Conservation (phyloP, 2,113 vertebrate species). For the Clarias magur region DNA sequence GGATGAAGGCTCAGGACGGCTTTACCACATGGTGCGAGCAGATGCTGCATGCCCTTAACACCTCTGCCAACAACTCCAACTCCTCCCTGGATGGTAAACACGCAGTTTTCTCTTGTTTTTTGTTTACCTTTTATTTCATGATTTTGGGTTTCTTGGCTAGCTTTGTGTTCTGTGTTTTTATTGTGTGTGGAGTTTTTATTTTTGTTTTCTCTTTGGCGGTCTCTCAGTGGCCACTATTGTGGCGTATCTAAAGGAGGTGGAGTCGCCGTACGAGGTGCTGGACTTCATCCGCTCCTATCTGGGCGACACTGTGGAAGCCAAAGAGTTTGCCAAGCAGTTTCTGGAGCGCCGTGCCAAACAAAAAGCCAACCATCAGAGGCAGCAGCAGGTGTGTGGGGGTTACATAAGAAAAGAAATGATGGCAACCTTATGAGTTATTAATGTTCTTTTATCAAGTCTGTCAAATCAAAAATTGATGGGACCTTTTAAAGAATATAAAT, state of each 20-base stretch:
- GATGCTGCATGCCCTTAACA: slow-evolving; percentile 89
- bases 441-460: neutral
- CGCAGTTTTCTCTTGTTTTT: neutral
- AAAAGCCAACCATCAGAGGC: slow-evolving; percentile 90
- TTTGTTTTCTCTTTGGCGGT: neutral
- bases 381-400: slow-evolving; percentile 67
- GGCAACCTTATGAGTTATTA: neutral
- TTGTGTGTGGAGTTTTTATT: neutral
- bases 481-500: neutral
- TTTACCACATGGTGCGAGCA: slow-evolving; percentile 94
- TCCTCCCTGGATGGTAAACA: slow-evolving; percentile 69
- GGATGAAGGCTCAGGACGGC: slow-evolving; percentile 86
- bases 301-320: slow-evolving; percentile 93
- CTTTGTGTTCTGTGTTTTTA: neutral
- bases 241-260: slow-evolving; percentile 89
- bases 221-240: slow-evolving; percentile 82
- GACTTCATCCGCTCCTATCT: slow-evolving; percentile 90
- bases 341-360: slow-evolving; percentile 94
- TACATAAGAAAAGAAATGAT: neutral
- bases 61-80: slow-evolving; percentile 80
- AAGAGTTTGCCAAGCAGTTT: slow-evolving; percentile 96
- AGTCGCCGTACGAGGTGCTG: slow-evolving; percentile 88
- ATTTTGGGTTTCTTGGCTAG: neutral
- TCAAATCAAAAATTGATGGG: neutral
- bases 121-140: neutral